Evolutionary conservation across 2,113 vertebrate genomes (phyloP).

Genomic region (Myxocyprinus asiaticus): DNA sequence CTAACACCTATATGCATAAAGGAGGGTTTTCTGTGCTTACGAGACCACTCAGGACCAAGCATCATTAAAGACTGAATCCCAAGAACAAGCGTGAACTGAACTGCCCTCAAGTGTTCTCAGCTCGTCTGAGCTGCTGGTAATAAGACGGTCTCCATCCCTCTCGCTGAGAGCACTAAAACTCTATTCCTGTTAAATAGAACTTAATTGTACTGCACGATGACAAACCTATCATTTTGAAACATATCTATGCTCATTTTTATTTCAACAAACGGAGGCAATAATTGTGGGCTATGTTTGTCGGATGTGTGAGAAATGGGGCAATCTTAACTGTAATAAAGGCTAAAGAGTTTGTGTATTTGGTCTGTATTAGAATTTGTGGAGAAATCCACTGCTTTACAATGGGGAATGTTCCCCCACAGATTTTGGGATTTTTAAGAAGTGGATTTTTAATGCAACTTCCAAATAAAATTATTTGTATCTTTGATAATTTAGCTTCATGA

Average conservation of each 20-base stretch:
- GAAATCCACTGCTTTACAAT: not conserved
- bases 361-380: not conserved
- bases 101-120: not conserved
- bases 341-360: not conserved
- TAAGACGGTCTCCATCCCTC: too few species aligned
- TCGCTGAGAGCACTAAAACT: not conserved
- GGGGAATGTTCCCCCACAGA: too few species aligned
- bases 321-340: not conserved
- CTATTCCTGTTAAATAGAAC: not conserved
- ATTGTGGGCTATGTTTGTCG: not conserved
- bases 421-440: too few species aligned
- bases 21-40: not conserved
- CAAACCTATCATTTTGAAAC: not conserved
- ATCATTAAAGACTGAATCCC: not conserved
- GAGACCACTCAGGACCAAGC: constrained; percentile 2
- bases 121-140: too few species aligned
- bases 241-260: not conserved
- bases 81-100: not conserved
- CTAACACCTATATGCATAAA: not conserved
- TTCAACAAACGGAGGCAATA: not conserved
- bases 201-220: not conserved
- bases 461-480: too few species aligned
- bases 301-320: not conserved
- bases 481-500: too few species aligned
- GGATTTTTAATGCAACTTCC: too few species aligned